Base-by-base conservation (phyloP, 2,888 invertebrate species). In the Andrena minutula region DNA sequence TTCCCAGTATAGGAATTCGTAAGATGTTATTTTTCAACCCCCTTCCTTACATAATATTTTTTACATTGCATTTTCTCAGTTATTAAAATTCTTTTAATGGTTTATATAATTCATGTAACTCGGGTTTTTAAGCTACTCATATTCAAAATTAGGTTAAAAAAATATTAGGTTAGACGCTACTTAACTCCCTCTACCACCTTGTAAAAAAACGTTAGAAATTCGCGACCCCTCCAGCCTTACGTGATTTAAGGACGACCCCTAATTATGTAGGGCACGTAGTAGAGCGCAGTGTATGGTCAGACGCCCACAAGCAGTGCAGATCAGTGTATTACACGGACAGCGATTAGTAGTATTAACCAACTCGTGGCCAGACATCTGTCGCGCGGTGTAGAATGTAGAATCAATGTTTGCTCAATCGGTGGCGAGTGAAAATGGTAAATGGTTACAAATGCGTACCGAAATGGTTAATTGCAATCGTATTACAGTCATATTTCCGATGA, bases 321-420 rank as follows among this genome's bases (percentile, higher is more conserved):
- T 66, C 49, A 66, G 20, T 66, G 12, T 49, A 47, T 56, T 30
- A 26, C 20, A 41, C 10, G 51, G 0, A 16, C 41, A 51, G 51
- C 41, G 30, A 53, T 68, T 35, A 79, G 47, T 78, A 51, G 26
- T 70, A 60, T 61, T 51, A 64, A 23, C 69, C 49, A 23, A 41
- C 26, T 6, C 12, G 6, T 65, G 65, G 35, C 28, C 53, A 61
- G 78, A 60, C 79, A 58, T 35, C 8, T 49, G 61, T 28, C 47
- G 20, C 26, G n/a, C 28, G 47, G 49, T 30, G 58, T 47, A 47
- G 65, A n/a, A n/a, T n/a, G n/a, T n/a, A n/a, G n/a, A n/a, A 79
- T 79, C 60, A 66, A 26, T 41, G 32, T 78, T 61, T 60, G 28
- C 26, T 78, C 65, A n/a, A 71, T 71, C 65, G 12, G 7, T 53